These are phyloP conservation scores for Saguinus midas DNA, from an alignment of 2,113 vertebrate species.

Conservation along the genomic window DNA sequence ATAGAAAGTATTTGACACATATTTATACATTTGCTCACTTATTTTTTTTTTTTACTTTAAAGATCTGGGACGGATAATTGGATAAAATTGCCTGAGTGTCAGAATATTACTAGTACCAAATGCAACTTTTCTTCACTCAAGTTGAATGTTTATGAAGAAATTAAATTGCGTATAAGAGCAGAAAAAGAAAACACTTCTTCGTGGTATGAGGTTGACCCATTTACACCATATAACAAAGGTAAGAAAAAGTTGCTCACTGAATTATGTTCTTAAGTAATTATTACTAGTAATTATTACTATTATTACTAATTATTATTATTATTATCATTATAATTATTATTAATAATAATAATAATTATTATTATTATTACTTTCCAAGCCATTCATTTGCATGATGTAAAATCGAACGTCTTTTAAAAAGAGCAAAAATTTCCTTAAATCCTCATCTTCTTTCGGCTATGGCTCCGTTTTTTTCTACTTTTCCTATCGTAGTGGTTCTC, in stretches of 20 bases:
- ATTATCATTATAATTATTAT: too few species aligned
- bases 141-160: background rate
- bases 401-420: background rate
- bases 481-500: background rate
- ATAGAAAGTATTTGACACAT: background rate
- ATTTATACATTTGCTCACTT: background rate
- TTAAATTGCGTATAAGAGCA: slow-evolving; percentile 67
- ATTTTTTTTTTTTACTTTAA: background rate
- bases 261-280: background rate
- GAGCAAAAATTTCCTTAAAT: background rate
- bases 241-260: background rate
- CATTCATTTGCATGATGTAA: background rate
- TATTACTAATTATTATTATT: too few species aligned
- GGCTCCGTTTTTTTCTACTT: background rate
- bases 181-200: slow-evolving; percentile 58
- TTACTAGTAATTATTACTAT: too few species aligned
- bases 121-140: slow-evolving; percentile 76
- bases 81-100: slow-evolving; percentile 76
- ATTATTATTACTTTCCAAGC: background rate
- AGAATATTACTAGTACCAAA: background rate
- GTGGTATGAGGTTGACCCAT: slow-evolving; percentile 21
- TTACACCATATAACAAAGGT: slow-evolving; percentile 69
- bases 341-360: too few species aligned
- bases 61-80: slow-evolving; percentile 43
- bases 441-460: fast-evolving